Base-by-base conservation (phyloP, 1,140 invertebrate genomes). In the Tetranychus urticae region DNA sequence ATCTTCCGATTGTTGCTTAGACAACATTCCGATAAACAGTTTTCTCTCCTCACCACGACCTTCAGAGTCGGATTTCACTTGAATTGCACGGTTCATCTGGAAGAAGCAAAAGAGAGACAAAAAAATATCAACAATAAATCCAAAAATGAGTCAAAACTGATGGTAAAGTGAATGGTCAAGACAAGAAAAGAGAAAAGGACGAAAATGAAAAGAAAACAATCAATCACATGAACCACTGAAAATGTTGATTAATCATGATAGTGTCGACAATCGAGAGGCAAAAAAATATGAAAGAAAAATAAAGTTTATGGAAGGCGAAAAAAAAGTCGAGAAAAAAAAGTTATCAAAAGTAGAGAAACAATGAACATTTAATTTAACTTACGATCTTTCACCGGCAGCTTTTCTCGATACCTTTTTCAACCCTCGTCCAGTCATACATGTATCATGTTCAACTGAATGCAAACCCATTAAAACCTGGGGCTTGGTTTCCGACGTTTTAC, bases 11-110 rank as follows among this genome's bases (percentile, higher is more conserved):
- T 97, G 92, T 80, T 94, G 88, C 78, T 98, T 98, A 78, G 89
- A 94, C 72, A 98, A 86, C 93, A 98, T 98, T 73, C 94, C 94
- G 78, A 97, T 88, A 80, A 98, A 98, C 78, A 97, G 83, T 81
- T 97, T 98, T 76, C 92, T 81, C 81, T 90, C 88, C 85, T 82
- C 81, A 31, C 88, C 89, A 81, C 90, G 86, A 79, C 90, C 92
- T 81, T 96, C 91, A 80, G 86, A 92, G 79, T 96, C 91, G 78
- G 90, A 90, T 79, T 97, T 97, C 79, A 97, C 91, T 82, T 96
- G 91, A 80, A 96, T 91, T 78, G 90, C 88, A 80, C 91, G 88
- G 84, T 94, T 94, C 91, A 97, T 96, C 91, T 96, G 82, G 39
- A 45, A 45, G 7, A 33, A 58, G 39, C 10, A 1, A 42, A 42